A percentile compares a stretch with the other conserved stretches of the same genome.
phyloP scores from a whole-genome alignment of 2,797 vertebrate genomes.

The Falco columbarius region DNA sequence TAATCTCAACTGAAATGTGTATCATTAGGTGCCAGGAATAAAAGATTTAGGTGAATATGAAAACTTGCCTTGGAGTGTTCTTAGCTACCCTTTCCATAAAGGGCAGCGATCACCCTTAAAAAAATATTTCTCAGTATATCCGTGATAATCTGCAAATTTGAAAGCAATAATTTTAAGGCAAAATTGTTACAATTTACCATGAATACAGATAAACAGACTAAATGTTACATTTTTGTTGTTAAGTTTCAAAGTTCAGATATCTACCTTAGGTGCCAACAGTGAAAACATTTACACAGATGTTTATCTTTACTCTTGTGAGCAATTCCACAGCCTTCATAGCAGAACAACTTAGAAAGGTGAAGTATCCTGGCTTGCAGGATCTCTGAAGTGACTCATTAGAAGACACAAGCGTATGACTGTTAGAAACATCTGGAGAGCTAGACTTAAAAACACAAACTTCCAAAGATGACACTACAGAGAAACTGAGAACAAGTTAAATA shows the following conservation, averaged over 20 bases:
- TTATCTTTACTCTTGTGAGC: not conserved
- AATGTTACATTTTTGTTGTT: not conserved
- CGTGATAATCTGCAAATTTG: not conserved
- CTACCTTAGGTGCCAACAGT: not conserved
- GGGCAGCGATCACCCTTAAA: not conserved
- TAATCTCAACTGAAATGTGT: constrained; percentile 66
- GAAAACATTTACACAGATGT: not conserved
- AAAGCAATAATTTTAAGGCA: not conserved
- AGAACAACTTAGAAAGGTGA: not conserved
- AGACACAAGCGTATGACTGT: not conserved
- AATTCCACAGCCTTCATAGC: not conserved
- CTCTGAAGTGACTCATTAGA: not conserved
- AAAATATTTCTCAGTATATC: not conserved
- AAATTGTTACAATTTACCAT: not conserved
- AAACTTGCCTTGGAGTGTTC: constrained; percentile 10
- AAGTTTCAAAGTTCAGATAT: not conserved
- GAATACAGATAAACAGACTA: not conserved
- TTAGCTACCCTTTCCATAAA: not conserved
- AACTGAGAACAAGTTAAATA: not conserved
- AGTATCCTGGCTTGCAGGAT: not conserved
- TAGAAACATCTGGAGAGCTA: not conserved
- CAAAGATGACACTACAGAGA: not conserved
- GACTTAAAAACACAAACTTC: not conserved
- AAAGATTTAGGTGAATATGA: constrained; percentile 55
- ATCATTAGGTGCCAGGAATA: constrained; percentile 59